phyloP scores from a whole-genome alignment of 2,888 invertebrate genomes.

The Perizoma flavofasciatum region DNA sequence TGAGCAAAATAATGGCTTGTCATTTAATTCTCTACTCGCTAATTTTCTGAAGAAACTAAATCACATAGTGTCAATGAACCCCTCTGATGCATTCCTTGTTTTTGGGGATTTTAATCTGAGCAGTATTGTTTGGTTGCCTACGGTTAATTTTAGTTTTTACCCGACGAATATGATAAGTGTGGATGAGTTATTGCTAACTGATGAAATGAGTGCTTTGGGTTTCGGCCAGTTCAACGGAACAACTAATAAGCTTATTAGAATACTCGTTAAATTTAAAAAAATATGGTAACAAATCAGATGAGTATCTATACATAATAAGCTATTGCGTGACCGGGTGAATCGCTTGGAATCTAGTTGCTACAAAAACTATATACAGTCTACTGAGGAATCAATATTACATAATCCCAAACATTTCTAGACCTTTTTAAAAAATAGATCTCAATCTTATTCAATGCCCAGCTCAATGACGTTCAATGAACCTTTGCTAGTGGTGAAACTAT shows the following conservation, averaged over 20 bases:
- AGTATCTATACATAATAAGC: neutral
- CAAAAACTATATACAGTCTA: too few relatives aligned
- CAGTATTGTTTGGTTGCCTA: conserved; percentile 2
- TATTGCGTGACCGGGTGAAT: too few relatives aligned
- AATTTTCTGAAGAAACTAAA: neutral
- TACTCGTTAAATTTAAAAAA: too few relatives aligned
- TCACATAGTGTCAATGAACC: neutral
- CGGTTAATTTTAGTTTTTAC: neutral
- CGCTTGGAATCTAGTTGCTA: too few relatives aligned
- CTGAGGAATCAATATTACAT: neutral
- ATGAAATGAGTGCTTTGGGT: neutral
- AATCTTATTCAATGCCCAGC: neutral
- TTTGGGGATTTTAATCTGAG: conserved; percentile 2
- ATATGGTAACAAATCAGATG: neutral
- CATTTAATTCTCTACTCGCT: neutral
- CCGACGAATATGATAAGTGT: neutral
- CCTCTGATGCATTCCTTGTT: conserved; percentile 1
- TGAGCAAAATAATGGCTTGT: conserved; percentile 3
- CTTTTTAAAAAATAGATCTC: conserved; percentile 3
- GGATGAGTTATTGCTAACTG: conserved; percentile 2
- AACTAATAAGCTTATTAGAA: too few relatives aligned
- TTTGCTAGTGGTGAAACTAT: too few relatives aligned
- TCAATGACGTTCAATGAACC: neutral
- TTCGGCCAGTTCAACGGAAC: neutral
- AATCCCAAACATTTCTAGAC: neutral